A percentile compares a stretch with the other conserved stretches of the same genome.
These are phyloP conservation scores for Psittacula derbiana DNA, from an alignment of 2,797 vertebrate species.

Conservation along the genomic window DNA sequence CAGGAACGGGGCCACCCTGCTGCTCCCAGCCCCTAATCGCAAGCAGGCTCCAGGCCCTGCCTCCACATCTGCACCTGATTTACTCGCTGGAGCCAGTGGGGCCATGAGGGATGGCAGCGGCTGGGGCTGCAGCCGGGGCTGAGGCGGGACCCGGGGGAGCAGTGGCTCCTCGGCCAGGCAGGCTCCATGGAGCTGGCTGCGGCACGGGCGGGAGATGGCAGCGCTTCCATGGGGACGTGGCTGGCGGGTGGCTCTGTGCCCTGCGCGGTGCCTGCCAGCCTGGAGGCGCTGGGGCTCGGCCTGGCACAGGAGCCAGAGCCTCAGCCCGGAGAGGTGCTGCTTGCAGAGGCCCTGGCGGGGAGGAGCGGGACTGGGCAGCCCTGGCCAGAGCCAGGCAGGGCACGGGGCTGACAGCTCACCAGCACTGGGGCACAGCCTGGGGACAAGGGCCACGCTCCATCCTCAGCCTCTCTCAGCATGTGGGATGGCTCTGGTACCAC, in stretches of 20 bases:
- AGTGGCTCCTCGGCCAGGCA: background rate
- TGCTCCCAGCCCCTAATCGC: slow-evolving; percentile 2
- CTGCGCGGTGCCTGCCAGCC: background rate
- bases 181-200: background rate
- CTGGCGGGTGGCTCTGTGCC: background rate
- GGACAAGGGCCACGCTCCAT: background rate
- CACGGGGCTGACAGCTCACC: accelerated
- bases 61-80: slow-evolving; percentile 48
- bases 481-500: background rate
- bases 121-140: background rate
- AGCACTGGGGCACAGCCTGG: background rate
- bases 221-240: background rate
- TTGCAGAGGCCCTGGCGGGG: background rate
- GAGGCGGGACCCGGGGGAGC: background rate
- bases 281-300: background rate
- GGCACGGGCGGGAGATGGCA: accelerated
- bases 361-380: background rate
- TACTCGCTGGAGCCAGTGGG: slow-evolving; percentile 1
- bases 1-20: background rate
- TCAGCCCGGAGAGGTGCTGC: background rate
- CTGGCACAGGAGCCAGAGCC: background rate
- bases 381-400: background rate
- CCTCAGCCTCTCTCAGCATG: accelerated
- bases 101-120: slow-evolving; percentile 20
- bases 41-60: slow-evolving; percentile 1